Evolutionary conservation across 2,113 vertebrate genomes (phyloP).

Genomic region (Ardeotis arabs): DNA sequence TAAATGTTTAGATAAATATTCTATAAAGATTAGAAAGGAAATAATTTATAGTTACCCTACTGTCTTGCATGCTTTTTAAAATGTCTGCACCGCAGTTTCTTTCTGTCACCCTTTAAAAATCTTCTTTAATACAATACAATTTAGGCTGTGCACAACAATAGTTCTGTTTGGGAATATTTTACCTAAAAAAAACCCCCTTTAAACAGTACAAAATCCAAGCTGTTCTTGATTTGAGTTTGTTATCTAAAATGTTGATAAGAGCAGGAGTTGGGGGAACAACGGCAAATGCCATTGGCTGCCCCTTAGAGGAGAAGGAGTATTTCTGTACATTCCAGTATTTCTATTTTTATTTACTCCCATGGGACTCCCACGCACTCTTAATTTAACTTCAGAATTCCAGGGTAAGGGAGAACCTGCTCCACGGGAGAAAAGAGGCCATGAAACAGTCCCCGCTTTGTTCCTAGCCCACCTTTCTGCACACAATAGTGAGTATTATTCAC

Average conservation of each 20-base stretch:
- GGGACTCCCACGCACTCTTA: neutral
- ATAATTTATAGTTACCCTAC: neutral
- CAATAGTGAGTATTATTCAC: slow-evolving; percentile 29
- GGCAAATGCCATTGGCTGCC: neutral
- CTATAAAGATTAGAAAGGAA: neutral
- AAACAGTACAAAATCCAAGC: neutral
- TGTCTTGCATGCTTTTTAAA: neutral
- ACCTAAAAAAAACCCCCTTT: neutral
- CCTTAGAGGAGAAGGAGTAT: neutral
- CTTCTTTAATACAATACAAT: neutral
- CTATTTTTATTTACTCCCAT: neutral
- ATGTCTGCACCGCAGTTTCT: neutral
- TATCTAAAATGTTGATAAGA: neutral
- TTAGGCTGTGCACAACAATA: neutral
- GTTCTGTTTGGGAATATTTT: neutral
- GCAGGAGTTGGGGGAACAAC: neutral
- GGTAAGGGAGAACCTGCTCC: neutral
- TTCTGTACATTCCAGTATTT: neutral
- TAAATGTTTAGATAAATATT: neutral
- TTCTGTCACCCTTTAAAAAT: neutral
- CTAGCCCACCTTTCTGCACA: slow-evolving; percentile 22
- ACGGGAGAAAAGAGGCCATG: neutral
- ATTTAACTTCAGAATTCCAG: neutral
- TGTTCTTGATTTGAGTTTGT: neutral
- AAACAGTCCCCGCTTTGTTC: slow-evolving; percentile 23